These are phyloP conservation scores for Nibea albiflora DNA, from an alignment of 2,113 vertebrate genomes.

Conservation along the genomic window DNA sequence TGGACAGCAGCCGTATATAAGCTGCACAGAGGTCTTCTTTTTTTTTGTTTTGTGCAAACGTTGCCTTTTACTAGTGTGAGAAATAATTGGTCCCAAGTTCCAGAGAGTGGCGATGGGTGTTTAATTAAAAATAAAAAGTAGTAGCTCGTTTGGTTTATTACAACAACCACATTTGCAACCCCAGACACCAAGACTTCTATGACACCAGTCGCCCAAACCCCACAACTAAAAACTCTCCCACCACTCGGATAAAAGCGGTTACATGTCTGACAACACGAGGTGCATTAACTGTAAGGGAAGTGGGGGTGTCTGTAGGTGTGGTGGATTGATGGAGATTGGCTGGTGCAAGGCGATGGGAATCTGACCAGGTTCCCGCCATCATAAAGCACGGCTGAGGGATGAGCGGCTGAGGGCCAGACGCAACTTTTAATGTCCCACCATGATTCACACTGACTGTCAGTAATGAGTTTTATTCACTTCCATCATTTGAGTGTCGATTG, in stretches of 20 bases:
- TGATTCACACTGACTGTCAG: conserved; percentile 90
- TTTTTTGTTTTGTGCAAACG: conserved; percentile 23
- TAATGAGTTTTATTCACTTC: conserved; percentile 99
- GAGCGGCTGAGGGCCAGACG: conserved; percentile 85
- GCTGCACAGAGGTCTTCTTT: conserved; percentile 7
- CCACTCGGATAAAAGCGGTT: conserved; percentile 32
- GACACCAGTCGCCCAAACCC: conserved; percentile 35
- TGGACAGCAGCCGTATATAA: conserved; percentile 39
- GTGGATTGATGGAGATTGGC: conserved; percentile 91
- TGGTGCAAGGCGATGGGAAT: conserved; percentile 89
- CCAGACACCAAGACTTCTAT: conserved; percentile 46
- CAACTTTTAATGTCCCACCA: conserved; percentile 97
- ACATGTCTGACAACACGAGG: conserved; percentile 44
- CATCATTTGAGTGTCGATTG: conserved; percentile 99
- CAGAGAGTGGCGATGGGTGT: conserved; percentile 24
- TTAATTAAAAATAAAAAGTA: conserved; percentile 52
- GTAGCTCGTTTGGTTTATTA: conserved; percentile 64
- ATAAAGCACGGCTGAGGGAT: conserved; percentile 96
- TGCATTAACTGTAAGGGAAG: conserved; percentile 30
- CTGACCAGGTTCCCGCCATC: conserved; percentile 84
- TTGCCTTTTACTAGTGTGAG: conserved; percentile 22
- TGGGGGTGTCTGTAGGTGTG: conserved; percentile 53
- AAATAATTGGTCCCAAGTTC: conserved; percentile 46
- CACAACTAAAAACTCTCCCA: conserved; percentile 41
- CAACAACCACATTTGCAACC: conserved; percentile 47